Conservation (phyloP, 2,888 invertebrate species). For the Platypus cylindrus region DNA sequence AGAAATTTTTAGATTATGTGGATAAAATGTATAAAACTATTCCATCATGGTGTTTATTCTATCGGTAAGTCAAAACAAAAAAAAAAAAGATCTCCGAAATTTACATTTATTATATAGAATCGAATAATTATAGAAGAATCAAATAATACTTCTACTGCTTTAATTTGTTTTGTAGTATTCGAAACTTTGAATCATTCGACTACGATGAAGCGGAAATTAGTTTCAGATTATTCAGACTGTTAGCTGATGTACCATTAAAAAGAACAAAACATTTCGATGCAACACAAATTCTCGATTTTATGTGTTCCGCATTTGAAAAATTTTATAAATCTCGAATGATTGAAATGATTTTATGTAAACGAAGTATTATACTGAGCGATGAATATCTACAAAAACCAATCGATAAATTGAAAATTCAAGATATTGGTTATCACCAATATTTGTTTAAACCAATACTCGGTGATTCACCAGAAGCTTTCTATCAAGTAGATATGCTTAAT, state of each 20-base stretch:
- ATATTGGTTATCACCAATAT: slow-evolving; percentile 10
- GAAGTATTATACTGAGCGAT: slow-evolving; percentile 7
- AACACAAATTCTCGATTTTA: slow-evolving; percentile 9
- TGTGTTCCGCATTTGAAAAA: slow-evolving; percentile 10
- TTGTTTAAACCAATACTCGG: slow-evolving; percentile 3
- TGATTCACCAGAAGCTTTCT: slow-evolving; percentile 6
- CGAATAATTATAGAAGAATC: too few relatives aligned
- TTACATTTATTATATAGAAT: too few relatives aligned
- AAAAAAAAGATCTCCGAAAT: too few relatives aligned
- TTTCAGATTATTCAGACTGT: slow-evolving; percentile 7
- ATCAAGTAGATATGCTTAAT: slow-evolving; percentile 10
- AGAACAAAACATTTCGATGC: slow-evolving; percentile 9
- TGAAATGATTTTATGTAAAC: slow-evolving; percentile 9
- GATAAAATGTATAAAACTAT: slow-evolving; percentile 11
- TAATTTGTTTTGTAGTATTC: too few relatives aligned
- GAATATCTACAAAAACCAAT: slow-evolving; percentile 1
- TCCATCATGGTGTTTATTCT: slow-evolving; percentile 9
- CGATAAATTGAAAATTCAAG: slow-evolving; percentile 5
- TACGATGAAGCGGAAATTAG: slow-evolving; percentile 8
- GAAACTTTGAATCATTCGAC: slow-evolving; percentile 5
- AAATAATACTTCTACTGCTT: too few relatives aligned
- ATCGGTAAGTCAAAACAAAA: slow-evolving; percentile 5
- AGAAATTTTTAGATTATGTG: slow-evolving; percentile 8
- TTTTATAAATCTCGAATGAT: slow-evolving; percentile 10
- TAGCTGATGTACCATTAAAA: slow-evolving; percentile 7